phyloP scores from a whole-genome alignment of 2,888 invertebrate species.

The Agriopis aurantiaria region DNA sequence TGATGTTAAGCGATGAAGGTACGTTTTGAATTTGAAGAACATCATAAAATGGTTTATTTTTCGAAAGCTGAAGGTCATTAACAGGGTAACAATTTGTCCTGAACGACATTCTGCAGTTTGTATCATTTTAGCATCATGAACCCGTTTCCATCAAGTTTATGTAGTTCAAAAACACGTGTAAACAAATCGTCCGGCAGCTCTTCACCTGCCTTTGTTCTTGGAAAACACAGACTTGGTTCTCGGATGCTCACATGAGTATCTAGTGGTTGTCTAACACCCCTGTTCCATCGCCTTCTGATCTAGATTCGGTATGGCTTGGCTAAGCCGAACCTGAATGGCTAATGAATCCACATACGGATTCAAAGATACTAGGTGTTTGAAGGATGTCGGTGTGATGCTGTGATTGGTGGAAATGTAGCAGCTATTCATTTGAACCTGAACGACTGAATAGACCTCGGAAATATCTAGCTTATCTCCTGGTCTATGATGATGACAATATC shows the following conservation, averaged over 20 bases:
- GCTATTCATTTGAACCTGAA: too few relatives aligned
- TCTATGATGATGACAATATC: too few relatives aligned
- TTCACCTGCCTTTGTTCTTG: constrained; percentile 32
- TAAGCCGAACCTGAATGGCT: constrained; percentile 26
- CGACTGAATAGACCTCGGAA: too few relatives aligned
- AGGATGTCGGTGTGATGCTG: not conserved
- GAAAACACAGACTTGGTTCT: constrained; percentile 25
- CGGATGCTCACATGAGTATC: constrained; percentile 24
- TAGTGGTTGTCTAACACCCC: constrained; percentile 31
- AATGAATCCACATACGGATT: constrained; percentile 29
- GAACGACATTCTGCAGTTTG: not conserved
- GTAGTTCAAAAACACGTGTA: not conserved
- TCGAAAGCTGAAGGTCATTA: too few relatives aligned
- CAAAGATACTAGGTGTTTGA: not conserved
- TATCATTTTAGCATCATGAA: not conserved
- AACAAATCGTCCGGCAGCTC: constrained; percentile 11
- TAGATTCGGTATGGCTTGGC: constrained; percentile 30
- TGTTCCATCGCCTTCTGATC: constrained; percentile 33
- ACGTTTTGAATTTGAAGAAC: too few relatives aligned
- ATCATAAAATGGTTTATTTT: too few relatives aligned
- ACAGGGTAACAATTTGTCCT: too few relatives aligned
- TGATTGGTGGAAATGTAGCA: not conserved
- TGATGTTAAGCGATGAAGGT: too few relatives aligned
- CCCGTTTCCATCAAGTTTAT: not conserved
- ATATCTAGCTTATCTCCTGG: too few relatives aligned